These are phyloP conservation scores for Orchestia grillus DNA, from an alignment of 1,140 invertebrate genomes.

Conservation along the genomic window DNA sequence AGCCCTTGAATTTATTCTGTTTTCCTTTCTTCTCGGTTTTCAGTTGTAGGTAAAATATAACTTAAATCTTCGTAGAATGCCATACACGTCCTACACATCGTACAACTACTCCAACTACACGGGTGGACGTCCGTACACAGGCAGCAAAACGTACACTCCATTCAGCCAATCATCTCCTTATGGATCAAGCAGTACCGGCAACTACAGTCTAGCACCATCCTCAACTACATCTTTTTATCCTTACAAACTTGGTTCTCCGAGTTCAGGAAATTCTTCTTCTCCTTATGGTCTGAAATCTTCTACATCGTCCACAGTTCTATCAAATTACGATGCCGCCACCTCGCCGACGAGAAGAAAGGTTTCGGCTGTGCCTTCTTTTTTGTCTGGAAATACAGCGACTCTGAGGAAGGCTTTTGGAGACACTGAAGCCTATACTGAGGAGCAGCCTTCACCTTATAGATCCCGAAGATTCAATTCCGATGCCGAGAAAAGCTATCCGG, in stretches of 20 bases:
- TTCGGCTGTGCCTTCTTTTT: slow-evolving; percentile 47
- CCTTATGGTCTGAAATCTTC: slow-evolving; percentile 25
- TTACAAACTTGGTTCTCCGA: slow-evolving; percentile 48
- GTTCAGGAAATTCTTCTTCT: slow-evolving; percentile 38
- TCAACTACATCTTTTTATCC: slow-evolving; percentile 22
- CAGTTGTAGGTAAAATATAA: not conserved
- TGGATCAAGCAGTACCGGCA: slow-evolving; percentile 59
- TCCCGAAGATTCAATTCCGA: slow-evolving; percentile 26
- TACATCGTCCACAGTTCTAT: slow-evolving; percentile 46
- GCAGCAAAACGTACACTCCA: slow-evolving; percentile 43
- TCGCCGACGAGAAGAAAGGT: slow-evolving; percentile 47
- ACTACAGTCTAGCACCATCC: slow-evolving; percentile 51
- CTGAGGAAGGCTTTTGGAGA: slow-evolving; percentile 60
- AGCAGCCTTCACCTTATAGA: not conserved
- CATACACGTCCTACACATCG: slow-evolving; percentile 31
- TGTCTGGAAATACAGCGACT: slow-evolving; percentile 61
- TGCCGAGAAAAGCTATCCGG: slow-evolving; percentile 24
- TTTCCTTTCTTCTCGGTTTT: not conserved
- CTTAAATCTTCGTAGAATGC: slow-evolving; percentile 20
- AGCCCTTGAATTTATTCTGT: not conserved
- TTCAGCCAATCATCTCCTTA: slow-evolving; percentile 25
- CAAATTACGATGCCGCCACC: slow-evolving; percentile 30
- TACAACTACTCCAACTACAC: slow-evolving; percentile 37
- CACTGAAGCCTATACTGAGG: slow-evolving; percentile 30
- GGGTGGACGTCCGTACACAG: not conserved